These are phyloP conservation scores for Celastrina argiolus DNA, from an alignment of 2,888 invertebrate species.

Conservation along the genomic window DNA sequence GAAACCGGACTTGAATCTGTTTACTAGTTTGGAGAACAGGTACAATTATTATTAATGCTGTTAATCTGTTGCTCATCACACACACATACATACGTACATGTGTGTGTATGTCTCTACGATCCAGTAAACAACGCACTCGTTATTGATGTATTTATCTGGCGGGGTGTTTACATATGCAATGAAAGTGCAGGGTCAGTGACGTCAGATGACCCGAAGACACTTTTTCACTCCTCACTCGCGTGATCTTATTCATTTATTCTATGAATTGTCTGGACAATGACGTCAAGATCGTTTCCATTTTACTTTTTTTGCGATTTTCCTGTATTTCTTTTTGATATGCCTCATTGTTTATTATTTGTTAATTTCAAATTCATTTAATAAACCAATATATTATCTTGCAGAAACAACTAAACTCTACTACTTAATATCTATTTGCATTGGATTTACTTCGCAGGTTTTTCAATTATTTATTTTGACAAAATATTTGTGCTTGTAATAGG, in stretches of 20 bases:
- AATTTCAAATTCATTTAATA: background rate
- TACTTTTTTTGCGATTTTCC: background rate
- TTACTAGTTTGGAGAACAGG: conserved; percentile 7
- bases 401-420: too few species aligned
- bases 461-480: background rate
- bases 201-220: conserved; percentile 22
- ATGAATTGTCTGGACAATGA: background rate
- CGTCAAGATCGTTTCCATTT: background rate
- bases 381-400: too few species aligned
- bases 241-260: conserved; percentile 6
- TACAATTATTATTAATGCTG: background rate
- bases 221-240: conserved; percentile 12
- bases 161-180: conserved; percentile 9
- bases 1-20: conserved; percentile 7
- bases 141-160: background rate
- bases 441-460: background rate
- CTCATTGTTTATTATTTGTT: background rate
- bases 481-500: background rate
- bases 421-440: background rate
- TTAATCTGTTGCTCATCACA: background rate
- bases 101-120: background rate
- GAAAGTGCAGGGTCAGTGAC: conserved; percentile 12
- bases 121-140: background rate
- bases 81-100: background rate
- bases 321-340: background rate